A percentile compares a stretch with the other conserved stretches of the same genome.
Conservation (phyloP, 2,888 invertebrate species). For the Malthinus flaveolus region DNA sequence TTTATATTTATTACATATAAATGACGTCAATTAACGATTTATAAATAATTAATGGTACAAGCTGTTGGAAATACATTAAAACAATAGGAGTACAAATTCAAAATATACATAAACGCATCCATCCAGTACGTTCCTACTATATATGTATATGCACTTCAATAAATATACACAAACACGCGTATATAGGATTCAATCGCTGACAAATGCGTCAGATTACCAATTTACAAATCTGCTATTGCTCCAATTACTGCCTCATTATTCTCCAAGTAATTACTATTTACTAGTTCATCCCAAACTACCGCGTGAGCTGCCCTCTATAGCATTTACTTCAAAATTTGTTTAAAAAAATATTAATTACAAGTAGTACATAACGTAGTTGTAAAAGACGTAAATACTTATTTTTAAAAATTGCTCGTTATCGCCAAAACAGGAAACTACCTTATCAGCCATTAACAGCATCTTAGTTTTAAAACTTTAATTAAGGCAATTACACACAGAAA, state of each 20-base stretch:
- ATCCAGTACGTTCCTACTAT: slow-evolving; percentile 7
- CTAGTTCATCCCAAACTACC: slow-evolving; percentile 7
- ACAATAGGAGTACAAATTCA: slow-evolving; percentile 21
- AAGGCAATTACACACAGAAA: too few species aligned
- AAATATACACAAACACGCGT: slow-evolving; percentile 17
- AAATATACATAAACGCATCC: slow-evolving; percentile 23
- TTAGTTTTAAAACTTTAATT: not conserved
- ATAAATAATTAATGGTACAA: slow-evolving; percentile 29
- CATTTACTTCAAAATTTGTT: not conserved
- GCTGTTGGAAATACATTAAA: slow-evolving; percentile 23
- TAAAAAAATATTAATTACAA: not conserved
- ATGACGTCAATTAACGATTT: slow-evolving; percentile 38
- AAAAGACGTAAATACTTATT: not conserved
- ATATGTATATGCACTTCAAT: slow-evolving; percentile 7
- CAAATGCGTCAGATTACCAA: slow-evolving; percentile 56
- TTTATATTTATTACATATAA: slow-evolving; percentile 31
- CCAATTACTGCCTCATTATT: slow-evolving; percentile 57
- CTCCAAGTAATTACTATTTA: slow-evolving; percentile 55
- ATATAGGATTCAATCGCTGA: slow-evolving; percentile 38
- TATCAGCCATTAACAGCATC: slow-evolving; percentile 19
- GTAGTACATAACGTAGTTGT: not conserved
- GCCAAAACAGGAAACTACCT: slow-evolving; percentile 13
- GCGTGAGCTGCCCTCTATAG: not conserved
- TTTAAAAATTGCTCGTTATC: slow-evolving; percentile 1
- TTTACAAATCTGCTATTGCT: slow-evolving; percentile 57